phyloP scores from a whole-genome alignment of 2,113 vertebrate genomes.

The Daubentonia madagascariensis region DNA sequence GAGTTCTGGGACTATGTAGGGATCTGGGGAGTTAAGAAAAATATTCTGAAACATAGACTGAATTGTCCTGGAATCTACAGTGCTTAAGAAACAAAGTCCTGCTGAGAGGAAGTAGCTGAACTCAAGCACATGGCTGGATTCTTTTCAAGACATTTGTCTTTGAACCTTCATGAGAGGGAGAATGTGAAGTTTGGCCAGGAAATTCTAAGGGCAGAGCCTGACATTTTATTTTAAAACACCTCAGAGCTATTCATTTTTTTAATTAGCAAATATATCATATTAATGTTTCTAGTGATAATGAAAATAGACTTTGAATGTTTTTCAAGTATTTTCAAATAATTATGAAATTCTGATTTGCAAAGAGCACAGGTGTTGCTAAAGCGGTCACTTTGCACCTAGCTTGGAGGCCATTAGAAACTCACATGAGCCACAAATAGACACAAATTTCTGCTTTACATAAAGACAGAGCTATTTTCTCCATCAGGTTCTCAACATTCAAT shows the following conservation, averaged over 20 bases:
- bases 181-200: background rate
- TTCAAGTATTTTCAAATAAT: slow-evolving; percentile 13
- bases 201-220: background rate
- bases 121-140: background rate
- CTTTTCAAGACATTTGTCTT: background rate
- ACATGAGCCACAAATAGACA: background rate
- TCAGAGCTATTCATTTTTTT: background rate
- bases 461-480: background rate
- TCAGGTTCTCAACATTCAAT: background rate
- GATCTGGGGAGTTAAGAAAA: background rate
- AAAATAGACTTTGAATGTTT: background rate
- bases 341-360: background rate
- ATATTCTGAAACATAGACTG: background rate
- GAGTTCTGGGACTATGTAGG: background rate
- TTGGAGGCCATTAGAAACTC: background rate
- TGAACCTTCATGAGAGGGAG: background rate
- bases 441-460: background rate
- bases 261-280: background rate
- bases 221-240: background rate
- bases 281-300: background rate
- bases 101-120: background rate
- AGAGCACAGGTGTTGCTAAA: background rate
- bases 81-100: background rate
- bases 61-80: background rate
- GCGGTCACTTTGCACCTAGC: background rate